Base-by-base conservation (phyloP, 2,888 invertebrate genomes). In the Lepidochrysops patricia region DNA sequence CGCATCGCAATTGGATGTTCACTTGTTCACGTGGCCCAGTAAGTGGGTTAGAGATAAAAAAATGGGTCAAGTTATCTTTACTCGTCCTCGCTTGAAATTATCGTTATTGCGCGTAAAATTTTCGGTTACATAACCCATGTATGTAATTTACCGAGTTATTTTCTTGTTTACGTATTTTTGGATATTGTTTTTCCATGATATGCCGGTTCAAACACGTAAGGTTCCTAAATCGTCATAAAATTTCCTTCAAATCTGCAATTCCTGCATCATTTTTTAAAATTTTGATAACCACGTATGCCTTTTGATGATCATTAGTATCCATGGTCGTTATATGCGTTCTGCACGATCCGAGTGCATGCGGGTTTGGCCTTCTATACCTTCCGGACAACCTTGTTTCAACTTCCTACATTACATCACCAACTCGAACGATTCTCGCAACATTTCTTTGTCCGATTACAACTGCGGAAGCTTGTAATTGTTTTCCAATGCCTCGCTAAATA, bases 61-160 rank as follows among this genome's bases (percentile, higher is more conserved):
- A 85, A 89, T 89, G 76, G 89, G 89, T 88, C 89, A 89, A 89
- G 88, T 86, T 86, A 88, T 89, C 89, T 87, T 84, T 70, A 75
- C 73, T 75, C 79, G 89, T 88, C 89, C 89, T 89, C 89, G 87
- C 73, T 81, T 82, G 84, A 81, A 85, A 87, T 84, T 85, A 86
- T 84, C 85, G 73, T 75, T 85, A 84, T 82, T 84, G 81, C 84
- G 84, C 78, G 76, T 82, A 69, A 70, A 80, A 82, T 82, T 77
- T 74, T 71, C 70, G 68, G 70, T 87, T 85, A 83, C 79, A 79
- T 79, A 85, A 84, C 26, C 1, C 13, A n/a, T 26, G 50, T 50
- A 26, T 37, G 2, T 5, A 49, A 23, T 49, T 1, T 43, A 7
- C 15, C 7, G 43, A 19, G 43, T 43, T 19, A n/a, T 37, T 43